Base-by-base conservation (phyloP, 2,888 invertebrate genomes). In the Drosophila peninsularis region DNA sequence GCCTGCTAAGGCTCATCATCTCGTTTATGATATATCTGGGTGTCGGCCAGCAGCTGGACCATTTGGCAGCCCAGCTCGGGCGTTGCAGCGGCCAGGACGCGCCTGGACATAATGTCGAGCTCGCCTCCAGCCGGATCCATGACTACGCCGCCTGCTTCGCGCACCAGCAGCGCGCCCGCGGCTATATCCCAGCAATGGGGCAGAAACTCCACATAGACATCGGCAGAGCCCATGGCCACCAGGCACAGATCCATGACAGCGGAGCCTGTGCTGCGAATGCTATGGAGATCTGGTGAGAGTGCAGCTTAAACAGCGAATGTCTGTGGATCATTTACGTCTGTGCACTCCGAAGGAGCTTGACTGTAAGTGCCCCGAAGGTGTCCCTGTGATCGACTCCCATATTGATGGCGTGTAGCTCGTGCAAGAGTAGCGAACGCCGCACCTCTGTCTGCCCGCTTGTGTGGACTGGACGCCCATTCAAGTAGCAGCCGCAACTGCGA, bases 21-120 rank as follows among this genome's bases (percentile, higher is more conserved):
- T 98, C 0, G 96, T 98, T 13, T 98, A 98, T 93, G 99, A 99
- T 9, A 99, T 98, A 0, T 96, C 98, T 94, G 99, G 98, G 93
- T 99, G 98, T 92, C 96, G 98, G 7, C 97, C 50, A 75, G 6
- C 6, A 61, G 13, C 17, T 57, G 5, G 6, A 94, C 91, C 34
- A 97, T 79, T 90, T 95, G 94, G 66, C 93, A 1, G 96, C 96
- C 97, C 42, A 98, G 91, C 79, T 95, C 94, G 58, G 93, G 92
- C 5, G 96, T 94, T 62, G 95, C 94, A 1, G 97, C 96, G 90
- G 95, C 96, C 9, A 98, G 92, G 13, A 96, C 94, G 85, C 97
- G 93, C 52, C 98, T 93, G 36, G 96, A 95, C 91, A 97, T 93
- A 30, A 97, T 89, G 90, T 98, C 97, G 70, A 97, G 93, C 11